Percentiles rank a stretch among this genome's conserved stretches.
Evolutionary conservation across 2,797 vertebrate genomes (phyloP).

Genomic region (Paguma larvata): DNA sequence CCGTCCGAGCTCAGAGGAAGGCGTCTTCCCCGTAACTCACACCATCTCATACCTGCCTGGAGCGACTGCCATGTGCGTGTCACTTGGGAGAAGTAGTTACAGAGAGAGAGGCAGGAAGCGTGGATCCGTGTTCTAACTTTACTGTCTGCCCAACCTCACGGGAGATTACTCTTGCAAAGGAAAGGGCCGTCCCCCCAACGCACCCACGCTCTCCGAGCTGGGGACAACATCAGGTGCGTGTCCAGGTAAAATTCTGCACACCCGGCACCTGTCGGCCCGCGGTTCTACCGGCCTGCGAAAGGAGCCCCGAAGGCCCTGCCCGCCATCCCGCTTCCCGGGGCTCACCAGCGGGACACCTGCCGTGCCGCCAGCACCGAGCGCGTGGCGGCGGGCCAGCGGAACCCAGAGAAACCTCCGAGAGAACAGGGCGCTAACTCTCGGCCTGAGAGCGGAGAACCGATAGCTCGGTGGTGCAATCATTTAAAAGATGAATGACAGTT

Average conservation of each 20-base stretch:
- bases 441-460: conserved; percentile 87
- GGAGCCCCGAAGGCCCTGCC: not conserved
- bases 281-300: not conserved
- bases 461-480: conserved; percentile 88
- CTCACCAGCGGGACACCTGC: conserved; percentile 64
- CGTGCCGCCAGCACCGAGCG: conserved; percentile 73
- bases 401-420: conserved; percentile 84
- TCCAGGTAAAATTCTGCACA: not conserved
- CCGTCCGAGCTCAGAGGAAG: not conserved
- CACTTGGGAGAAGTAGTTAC: not conserved
- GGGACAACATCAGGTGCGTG: not conserved
- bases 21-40: not conserved
- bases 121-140: not conserved
- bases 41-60: not conserved
- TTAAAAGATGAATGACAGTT: conserved; percentile 90
- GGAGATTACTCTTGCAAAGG: not conserved
- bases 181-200: not conserved
- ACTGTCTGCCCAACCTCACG: not conserved
- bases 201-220: not conserved
- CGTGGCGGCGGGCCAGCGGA: conserved; percentile 83
- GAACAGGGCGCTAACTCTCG: conserved; percentile 88
- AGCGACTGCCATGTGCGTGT: not conserved
- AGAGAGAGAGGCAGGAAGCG: not conserved
- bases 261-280: not conserved
- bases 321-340: not conserved